phyloP scores from a whole-genome alignment of 2,113 vertebrate genomes.

The Narcine bancroftii region DNA sequence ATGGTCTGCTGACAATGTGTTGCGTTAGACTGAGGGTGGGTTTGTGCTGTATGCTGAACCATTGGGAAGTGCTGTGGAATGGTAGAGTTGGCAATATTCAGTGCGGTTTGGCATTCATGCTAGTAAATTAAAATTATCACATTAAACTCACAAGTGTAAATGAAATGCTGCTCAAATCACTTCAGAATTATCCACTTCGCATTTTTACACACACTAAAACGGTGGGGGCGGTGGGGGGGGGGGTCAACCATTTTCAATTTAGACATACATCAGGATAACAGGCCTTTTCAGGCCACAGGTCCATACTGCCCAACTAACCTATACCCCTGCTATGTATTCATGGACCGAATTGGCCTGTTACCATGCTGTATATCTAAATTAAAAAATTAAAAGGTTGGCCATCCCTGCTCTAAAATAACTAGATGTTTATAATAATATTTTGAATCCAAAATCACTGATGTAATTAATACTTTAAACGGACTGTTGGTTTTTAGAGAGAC shows the following conservation, averaged over 20 bases:
- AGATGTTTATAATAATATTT: not conserved
- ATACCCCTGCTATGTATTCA: no score
- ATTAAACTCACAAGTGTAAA: not conserved
- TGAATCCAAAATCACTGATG: not conserved
- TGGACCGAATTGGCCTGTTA: no score
- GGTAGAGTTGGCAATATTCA: not conserved
- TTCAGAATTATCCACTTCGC: not conserved
- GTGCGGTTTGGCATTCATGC: not conserved
- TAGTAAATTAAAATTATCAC: not conserved
- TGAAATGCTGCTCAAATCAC: not conserved
- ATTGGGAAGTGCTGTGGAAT: not conserved
- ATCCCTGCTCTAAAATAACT: constrained; percentile 2
- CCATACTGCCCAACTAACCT: no score
- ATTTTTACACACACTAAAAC: no score
- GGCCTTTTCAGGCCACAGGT: no score
- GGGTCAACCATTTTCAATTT: no score
- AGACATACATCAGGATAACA: no score
- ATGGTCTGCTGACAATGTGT: not conserved
- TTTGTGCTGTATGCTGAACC: not conserved
- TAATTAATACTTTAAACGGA: not conserved
- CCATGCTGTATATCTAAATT: no score
- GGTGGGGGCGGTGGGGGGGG: no score
- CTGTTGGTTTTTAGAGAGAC: not conserved
- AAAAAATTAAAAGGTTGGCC: no score
- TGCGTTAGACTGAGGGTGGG: not conserved